Evolutionary conservation across 2,113 vertebrate species (phyloP).

Genomic region (Protobothrops flavoviridis): DNA sequence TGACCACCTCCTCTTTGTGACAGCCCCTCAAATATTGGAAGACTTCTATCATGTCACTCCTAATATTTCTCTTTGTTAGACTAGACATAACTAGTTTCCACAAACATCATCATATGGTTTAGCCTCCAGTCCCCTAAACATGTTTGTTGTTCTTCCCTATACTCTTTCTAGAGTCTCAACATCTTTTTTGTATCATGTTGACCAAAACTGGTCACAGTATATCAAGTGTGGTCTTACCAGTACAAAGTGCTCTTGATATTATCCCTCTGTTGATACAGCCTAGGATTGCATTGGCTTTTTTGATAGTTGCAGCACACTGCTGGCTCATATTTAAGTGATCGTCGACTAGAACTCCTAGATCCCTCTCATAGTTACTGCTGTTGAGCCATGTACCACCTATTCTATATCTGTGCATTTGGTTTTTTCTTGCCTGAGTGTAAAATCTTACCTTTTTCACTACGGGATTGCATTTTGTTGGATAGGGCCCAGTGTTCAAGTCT

Average conservation of each 20-base stretch:
- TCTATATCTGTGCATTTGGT: background rate
- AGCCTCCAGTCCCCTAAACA: background rate
- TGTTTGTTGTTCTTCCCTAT: background rate
- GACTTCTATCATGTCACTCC: background rate
- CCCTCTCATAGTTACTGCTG: background rate
- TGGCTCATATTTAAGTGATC: background rate
- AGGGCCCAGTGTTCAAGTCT: too few species aligned
- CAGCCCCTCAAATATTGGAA: background rate
- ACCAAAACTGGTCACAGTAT: background rate
- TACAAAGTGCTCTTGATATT: background rate
- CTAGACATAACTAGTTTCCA: background rate
- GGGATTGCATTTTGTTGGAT: too few species aligned
- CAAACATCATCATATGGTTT: background rate
- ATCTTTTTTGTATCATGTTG: background rate
- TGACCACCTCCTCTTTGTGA: background rate
- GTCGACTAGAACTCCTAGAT: background rate
- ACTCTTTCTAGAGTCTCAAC: background rate
- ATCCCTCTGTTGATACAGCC: background rate
- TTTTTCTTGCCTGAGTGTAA: background rate
- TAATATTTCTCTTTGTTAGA: background rate
- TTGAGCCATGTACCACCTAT: background rate
- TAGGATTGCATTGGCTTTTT: background rate
- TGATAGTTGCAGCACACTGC: background rate
- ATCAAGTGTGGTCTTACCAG: background rate
- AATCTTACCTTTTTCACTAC: background rate